Conservation (phyloP, 2,113 vertebrate genomes). For the Oxyruncus cristatus region DNA sequence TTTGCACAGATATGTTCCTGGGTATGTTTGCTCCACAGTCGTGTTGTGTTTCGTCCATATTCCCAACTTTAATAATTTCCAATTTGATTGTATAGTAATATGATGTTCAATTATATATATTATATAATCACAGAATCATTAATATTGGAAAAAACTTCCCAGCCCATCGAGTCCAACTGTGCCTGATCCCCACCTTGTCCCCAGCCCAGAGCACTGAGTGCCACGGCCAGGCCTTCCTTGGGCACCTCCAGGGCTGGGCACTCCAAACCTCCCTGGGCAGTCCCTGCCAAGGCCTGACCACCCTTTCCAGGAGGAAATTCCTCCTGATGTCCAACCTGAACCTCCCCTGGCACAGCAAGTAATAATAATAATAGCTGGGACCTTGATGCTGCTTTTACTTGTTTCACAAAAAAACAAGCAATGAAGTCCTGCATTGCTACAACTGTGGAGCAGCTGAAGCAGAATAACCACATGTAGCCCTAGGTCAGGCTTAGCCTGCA, state of each 20-base stretch:
- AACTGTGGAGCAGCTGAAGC: neutral
- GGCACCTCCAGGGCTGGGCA: neutral
- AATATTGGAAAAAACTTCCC: neutral
- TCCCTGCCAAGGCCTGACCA: neutral
- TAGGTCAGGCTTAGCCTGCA: neutral
- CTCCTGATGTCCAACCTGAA: neutral
- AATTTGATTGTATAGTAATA: neutral
- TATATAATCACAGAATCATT: neutral
- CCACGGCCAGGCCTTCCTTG: neutral
- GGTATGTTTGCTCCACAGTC: neutral
- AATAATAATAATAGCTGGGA: neutral
- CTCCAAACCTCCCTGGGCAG: neutral
- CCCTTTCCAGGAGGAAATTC: neutral
- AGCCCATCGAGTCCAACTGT: neutral
- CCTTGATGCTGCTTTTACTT: neutral
- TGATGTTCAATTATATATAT: neutral
- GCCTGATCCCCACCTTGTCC: rapidly evolving
- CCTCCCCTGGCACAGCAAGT: neutral
- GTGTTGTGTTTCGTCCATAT: neutral
- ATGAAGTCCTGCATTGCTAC: neutral
- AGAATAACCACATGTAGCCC: neutral
- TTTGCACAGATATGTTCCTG: neutral
- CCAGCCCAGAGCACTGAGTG: neutral
- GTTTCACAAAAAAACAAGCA: neutral
- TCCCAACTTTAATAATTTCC: neutral